Base-by-base conservation (phyloP, 2,888 invertebrate species). In the Liodrosophila aerea region DNA sequence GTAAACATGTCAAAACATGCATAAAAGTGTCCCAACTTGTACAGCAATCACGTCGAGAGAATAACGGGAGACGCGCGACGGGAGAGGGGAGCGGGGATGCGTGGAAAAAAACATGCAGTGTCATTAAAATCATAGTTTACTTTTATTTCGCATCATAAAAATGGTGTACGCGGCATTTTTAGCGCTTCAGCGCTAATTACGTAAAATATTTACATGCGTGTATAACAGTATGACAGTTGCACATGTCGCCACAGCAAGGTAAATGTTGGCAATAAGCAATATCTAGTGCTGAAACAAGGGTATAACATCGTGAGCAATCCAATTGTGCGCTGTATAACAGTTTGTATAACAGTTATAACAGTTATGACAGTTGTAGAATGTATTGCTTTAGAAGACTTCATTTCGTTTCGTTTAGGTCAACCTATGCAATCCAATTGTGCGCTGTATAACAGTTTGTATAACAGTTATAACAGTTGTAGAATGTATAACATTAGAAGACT, bases 1-100 rank as follows among this genome's bases (percentile, higher is more conserved):
- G 69, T 74, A 77, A 81, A 81, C 65, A 81, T 77, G 74, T 72
- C 77, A 64, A 69, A 81, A 72, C 66, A 81, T 72, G 66, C 66
- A 77, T 72, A 69, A 77, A 73, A 81, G 45, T 69, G 64, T 56
- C 56, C 68, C 53, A 53, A 49, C 50, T 64, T 36, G 41, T 50
- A 54, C 46, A 54, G 29, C 47, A 49, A 46, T 52, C 64, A 68
- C 52, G 47, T 54, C 15, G 40, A 40, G 40, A 31, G n/a, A 40
- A 16, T n/a, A n/a, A n/a, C n/a, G n/a, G n/a, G n/a, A 11, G 36
- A 39, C 30, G 39, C 31, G 16, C 18, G 12, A 36, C n/a, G 2
- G 7, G 7, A 2, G 27, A 30, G 30, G 22, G 11, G 7, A 1
- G 8, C 7, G 22, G 9, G 4, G 33, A 7, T 29, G 29, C 22